These are phyloP conservation scores for Pavo muticus DNA, from an alignment of 2,113 vertebrate species.

Conservation along the genomic window DNA sequence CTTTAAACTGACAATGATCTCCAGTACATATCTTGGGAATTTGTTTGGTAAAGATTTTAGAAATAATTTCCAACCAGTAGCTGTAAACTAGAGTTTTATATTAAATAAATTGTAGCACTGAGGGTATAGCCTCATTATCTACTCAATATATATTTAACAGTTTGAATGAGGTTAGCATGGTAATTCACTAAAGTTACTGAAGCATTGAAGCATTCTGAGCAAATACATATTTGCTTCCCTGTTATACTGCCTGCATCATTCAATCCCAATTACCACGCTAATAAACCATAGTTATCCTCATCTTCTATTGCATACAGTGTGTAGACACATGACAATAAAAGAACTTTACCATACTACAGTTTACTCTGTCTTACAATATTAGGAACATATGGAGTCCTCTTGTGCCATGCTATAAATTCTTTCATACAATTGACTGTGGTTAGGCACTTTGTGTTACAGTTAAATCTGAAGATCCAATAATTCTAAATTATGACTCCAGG, in stretches of 20 bases:
- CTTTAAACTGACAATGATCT: conserved; percentile 31
- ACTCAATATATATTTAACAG: conserved; percentile 54
- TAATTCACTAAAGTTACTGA: conserved; percentile 55
- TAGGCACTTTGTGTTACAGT: not conserved
- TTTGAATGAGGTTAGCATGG: conserved; percentile 55
- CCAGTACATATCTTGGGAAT: conserved; percentile 11
- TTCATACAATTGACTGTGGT: not conserved
- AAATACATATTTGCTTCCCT: conserved; percentile 64
- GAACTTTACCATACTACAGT: not conserved
- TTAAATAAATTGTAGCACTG: conserved; percentile 14
- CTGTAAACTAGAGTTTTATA: conserved; percentile 20
- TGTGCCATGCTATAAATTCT: not conserved
- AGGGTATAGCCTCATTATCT: conserved; percentile 43
- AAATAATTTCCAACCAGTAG: conserved; percentile 32
- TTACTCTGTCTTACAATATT: not conserved
- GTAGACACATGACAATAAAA: conserved; percentile 20
- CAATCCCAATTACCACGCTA: conserved; percentile 51
- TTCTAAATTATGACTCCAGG: not conserved
- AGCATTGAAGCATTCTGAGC: conserved; percentile 56
- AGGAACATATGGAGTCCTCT: conserved; percentile 7
- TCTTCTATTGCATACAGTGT: conserved; percentile 10
- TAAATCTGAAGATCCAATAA: conserved; percentile 1
- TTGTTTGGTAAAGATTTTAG: not conserved
- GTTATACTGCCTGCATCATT: conserved; percentile 30
- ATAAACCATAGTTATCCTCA: conserved; percentile 43